Evolutionary conservation across 1,140 invertebrate species (phyloP).

Genomic region (Cherax quadricarinatus): DNA sequence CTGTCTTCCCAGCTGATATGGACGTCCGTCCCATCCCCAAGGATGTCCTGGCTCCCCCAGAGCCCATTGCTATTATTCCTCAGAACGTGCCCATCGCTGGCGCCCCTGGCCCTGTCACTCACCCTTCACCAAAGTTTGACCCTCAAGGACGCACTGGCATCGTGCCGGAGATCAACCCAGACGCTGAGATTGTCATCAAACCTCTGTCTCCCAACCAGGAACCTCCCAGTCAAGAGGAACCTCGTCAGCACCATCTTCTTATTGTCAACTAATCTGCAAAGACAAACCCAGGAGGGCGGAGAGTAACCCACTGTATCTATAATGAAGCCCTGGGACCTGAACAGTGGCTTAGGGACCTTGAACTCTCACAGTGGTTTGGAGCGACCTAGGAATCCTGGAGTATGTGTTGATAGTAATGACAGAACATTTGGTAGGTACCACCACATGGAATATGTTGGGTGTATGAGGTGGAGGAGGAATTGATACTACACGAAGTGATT

Average conservation of each 20-base stretch:
- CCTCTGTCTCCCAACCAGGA: conserved; percentile 6
- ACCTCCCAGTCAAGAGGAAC: not conserved
- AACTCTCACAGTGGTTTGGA: no score
- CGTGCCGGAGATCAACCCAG: conserved; percentile 21
- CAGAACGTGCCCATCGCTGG: conserved; percentile 12
- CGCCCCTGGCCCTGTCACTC: not conserved
- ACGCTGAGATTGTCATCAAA: conserved; percentile 34
- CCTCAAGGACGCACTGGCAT: conserved; percentile 4
- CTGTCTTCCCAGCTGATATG: not conserved
- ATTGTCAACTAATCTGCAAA: conserved; percentile 36
- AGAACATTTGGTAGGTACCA: no score
- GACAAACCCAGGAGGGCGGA: no score
- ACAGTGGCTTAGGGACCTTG: no score
- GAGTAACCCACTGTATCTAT: no score
- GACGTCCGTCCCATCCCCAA: not conserved
- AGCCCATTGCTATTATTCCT: conserved; percentile 32
- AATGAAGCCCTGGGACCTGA: no score
- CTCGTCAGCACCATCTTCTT: conserved; percentile 58
- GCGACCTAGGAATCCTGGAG: no score
- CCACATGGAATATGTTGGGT: no score
- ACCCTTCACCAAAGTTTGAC: conserved; percentile 35
- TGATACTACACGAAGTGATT: no score
- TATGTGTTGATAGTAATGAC: no score
- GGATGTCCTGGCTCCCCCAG: conserved; percentile 34
- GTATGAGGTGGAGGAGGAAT: no score